Conservation (phyloP, 1,140 invertebrate genomes). For the Adoxophyes honmai region DNA sequence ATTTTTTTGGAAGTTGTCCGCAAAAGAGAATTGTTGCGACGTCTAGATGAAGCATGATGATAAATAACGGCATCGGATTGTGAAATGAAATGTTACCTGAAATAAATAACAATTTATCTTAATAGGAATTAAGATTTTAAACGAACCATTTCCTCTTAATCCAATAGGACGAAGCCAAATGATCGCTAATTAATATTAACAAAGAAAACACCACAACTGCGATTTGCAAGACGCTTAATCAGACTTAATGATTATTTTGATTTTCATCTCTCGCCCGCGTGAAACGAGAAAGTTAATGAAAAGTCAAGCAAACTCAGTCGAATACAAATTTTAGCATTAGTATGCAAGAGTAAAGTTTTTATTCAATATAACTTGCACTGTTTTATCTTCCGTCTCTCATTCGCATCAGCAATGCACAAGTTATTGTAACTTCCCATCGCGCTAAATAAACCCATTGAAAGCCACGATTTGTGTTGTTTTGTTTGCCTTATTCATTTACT, state of each 20-base stretch:
- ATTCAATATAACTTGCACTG: slow-evolving; percentile 70
- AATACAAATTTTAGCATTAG: slow-evolving; percentile 73
- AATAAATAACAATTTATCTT: slow-evolving; percentile 12
- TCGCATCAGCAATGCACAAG: slow-evolving; percentile 49
- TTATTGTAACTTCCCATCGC: slow-evolving; percentile 41
- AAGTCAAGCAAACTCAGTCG: slow-evolving; percentile 68
- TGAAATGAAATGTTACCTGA: slow-evolving; percentile 12
- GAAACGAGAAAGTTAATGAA: slow-evolving; percentile 68
- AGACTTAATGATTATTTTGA: slow-evolving; percentile 68
- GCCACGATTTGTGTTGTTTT: slow-evolving; percentile 17
- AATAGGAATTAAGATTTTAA: slow-evolving; percentile 6
- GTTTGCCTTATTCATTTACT: slow-evolving; percentile 40
- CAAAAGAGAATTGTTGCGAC: not conserved
- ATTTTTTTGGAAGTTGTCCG: no score
- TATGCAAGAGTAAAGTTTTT: slow-evolving; percentile 72
- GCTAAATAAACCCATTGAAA: slow-evolving; percentile 33
- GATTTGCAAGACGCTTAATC: slow-evolving; percentile 56
- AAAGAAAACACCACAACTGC: slow-evolving; percentile 49
- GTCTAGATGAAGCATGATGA: slow-evolving; percentile 5
- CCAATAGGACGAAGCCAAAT: slow-evolving; percentile 27
- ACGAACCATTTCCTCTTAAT: slow-evolving; percentile 22
- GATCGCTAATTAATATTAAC: slow-evolving; percentile 37
- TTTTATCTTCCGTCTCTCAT: slow-evolving; percentile 61
- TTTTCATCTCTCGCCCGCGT: slow-evolving; percentile 56
- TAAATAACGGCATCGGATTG: slow-evolving; percentile 1